Conservation (phyloP, 2,797 vertebrate genomes). For the Stomatorhinus walkeri region DNA sequence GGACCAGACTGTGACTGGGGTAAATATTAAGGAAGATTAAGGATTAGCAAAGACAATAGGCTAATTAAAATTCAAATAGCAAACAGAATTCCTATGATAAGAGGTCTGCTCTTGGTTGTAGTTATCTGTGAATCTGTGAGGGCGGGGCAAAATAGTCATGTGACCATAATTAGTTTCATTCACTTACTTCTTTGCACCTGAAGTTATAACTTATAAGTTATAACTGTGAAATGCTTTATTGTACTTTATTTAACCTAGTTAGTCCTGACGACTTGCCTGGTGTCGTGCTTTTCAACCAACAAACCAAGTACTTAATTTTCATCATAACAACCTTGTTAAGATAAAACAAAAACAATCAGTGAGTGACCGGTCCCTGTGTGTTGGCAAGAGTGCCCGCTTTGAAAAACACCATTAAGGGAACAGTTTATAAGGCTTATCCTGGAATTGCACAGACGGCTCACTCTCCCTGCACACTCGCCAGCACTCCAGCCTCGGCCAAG, state of each 20-base stretch:
- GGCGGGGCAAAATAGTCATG: background rate
- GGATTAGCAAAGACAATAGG: background rate
- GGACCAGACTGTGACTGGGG: background rate
- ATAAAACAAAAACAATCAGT: background rate
- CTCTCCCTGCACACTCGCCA: background rate
- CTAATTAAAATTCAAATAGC: background rate
- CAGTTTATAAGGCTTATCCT: background rate
- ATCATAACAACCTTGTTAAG: constrained; percentile 2
- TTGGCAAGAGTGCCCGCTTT: background rate
- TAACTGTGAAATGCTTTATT: background rate
- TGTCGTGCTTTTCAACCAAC: background rate
- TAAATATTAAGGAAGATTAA: background rate
- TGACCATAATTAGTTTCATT: background rate
- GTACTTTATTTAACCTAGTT: background rate
- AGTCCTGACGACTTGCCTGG: background rate
- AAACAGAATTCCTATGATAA: background rate
- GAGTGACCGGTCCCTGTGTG: background rate
- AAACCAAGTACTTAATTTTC: background rate
- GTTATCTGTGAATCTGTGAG: background rate
- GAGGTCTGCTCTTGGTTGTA: background rate
- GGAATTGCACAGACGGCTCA: background rate
- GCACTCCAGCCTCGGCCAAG: background rate
- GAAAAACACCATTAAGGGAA: background rate
- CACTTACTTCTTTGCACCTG: background rate
- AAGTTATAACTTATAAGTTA: background rate